Base-by-base conservation (phyloP, 2,797 vertebrate species). In the Cynopterus sphinx region DNA sequence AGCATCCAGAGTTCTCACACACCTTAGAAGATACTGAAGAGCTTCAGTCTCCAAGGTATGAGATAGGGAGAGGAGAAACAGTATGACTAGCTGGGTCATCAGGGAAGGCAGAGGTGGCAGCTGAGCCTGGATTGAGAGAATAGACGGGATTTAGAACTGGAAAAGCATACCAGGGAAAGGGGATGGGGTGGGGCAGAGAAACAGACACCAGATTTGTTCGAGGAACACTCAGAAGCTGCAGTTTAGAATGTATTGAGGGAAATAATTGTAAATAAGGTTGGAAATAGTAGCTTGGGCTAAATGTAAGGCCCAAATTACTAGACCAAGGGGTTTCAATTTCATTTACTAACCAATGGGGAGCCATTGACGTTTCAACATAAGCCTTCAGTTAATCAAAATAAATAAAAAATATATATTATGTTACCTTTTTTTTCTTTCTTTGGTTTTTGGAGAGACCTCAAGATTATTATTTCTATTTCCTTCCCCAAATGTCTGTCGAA, bases 401-500 rank as follows among this genome's bases (percentile, higher is more conserved):
- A 91, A 87, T 96, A 92, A 68, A 91, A 93, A 88, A 93, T 49
- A 57, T 49, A 57, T 43, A 65, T 53, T 24, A 22, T 74, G 92
- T 94, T 96, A 88, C 93, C 73, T 61, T 77, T 53, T 67, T 70
- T 93, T 3, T 6, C 59, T 15, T 28, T 46, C 46, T 91, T 95
- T 61, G 67, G 65, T 87, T 96, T 97, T 93, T 96, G 59, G 86
- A 89, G 41, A 90, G 78, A 93, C 77, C 93, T 96, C 77, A 96
- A 73, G 97, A 92, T 96, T 96, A 39, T 92, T 94, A 13, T 82
- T 97, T 90, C 75, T 13, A 0, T 33, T 6, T n/a, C 12, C 81
- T 95, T 87, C 94, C 90, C 24, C 0, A 11, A 96, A 96, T 94
- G 87, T 97, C 97, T 97, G 87, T 94, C 16, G 33, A 94, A 96